A percentile compares a stretch with the other conserved stretches of the same genome.
These are phyloP conservation scores for Xylocampa areola DNA, from an alignment of 2,888 invertebrate species.

Conservation along the genomic window DNA sequence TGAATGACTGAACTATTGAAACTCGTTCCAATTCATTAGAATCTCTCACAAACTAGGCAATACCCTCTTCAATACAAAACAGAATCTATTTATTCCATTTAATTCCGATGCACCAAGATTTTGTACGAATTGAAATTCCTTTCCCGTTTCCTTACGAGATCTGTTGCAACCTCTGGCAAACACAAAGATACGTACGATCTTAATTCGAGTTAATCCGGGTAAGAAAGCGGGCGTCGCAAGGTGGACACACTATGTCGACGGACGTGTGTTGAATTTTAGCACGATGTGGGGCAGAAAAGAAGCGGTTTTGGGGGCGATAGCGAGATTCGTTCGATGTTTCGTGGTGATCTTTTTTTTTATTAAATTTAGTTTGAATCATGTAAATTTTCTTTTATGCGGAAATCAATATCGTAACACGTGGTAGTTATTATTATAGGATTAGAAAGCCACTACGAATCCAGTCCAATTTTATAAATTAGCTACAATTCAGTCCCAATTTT, in stretches of 20 bases:
- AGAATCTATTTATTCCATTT: slow-evolving; percentile 38
- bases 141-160: slow-evolving; percentile 61
- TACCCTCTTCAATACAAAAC: slow-evolving; percentile 25
- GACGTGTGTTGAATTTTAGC: slow-evolving; percentile 76
- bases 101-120: slow-evolving; percentile 51
- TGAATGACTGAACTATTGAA: not conserved
- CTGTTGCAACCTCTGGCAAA: slow-evolving; percentile 74
- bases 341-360: no score
- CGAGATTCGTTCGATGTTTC: slow-evolving; percentile 18
- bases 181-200: slow-evolving; percentile 83
- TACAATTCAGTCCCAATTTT: no score
- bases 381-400: no score
- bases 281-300: slow-evolving; percentile 57
- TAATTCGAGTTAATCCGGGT: slow-evolving; percentile 85
- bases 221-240: slow-evolving; percentile 81
- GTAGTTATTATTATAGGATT: no score
- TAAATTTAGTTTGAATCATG: no score
- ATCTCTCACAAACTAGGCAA: slow-evolving; percentile 22
- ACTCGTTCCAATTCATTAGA: slow-evolving; percentile 5
- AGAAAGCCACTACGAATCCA: no score
- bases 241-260: slow-evolving; percentile 78
- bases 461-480: no score
- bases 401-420: no score
- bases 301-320: slow-evolving; percentile 43
- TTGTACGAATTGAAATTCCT: slow-evolving; percentile 60